These are phyloP conservation scores for Sebastes steindachneri DNA, from an alignment of 2,797 vertebrate species.

Conservation along the genomic window DNA sequence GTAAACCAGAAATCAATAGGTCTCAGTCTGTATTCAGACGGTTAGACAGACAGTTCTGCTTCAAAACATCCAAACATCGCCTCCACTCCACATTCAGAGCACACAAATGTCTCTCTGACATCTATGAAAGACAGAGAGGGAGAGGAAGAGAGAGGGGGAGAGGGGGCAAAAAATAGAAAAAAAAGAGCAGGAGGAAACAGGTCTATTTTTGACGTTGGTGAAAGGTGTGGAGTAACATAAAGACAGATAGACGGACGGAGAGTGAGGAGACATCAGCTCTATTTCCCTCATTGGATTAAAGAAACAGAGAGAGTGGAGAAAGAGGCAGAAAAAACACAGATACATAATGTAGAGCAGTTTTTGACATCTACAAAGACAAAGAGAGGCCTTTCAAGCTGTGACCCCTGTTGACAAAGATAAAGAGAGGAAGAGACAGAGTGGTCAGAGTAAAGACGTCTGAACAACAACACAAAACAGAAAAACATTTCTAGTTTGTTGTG, in stretches of 20 bases:
- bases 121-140: conserved; percentile 40
- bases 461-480: not conserved
- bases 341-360: not conserved
- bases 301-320: not conserved
- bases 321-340: not conserved
- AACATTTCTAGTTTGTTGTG: not conserved
- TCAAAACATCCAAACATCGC: conserved; percentile 71
- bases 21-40: conserved; percentile 61
- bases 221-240: conserved; percentile 26
- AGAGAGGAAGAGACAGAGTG: not conserved
- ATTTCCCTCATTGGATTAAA: conserved; percentile 32
- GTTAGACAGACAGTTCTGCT: conserved; percentile 69
- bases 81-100: conserved; percentile 66
- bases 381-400: not conserved
- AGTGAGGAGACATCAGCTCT: conserved; percentile 34
- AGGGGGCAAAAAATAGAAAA: not conserved
- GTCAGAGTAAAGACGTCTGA: not conserved
- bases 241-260: conserved; percentile 19
- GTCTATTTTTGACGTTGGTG: conserved; percentile 60
- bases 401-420: not conserved
- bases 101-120: conserved; percentile 62
- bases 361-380: not conserved
- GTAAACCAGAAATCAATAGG: conserved; percentile 74
- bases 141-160: conserved; percentile 12
- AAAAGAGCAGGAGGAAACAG: conserved; percentile 18